phyloP scores from a whole-genome alignment of 2,113 vertebrate genomes.

The Sclerurus mexicanus region DNA sequence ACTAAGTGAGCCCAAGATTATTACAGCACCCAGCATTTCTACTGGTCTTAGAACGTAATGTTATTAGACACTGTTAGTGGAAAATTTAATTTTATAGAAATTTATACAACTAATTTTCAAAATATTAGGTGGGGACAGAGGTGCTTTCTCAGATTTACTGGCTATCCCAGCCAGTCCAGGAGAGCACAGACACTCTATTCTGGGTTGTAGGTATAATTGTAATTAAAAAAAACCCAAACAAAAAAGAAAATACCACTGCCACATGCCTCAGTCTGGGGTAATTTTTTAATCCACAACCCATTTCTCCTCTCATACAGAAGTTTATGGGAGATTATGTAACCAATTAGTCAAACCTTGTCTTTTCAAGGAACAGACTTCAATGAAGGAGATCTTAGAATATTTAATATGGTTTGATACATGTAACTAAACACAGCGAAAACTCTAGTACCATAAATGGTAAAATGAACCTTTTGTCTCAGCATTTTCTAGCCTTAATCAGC shows the following conservation, averaged over 20 bases:
- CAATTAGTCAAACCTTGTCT: neutral
- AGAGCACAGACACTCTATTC: neutral
- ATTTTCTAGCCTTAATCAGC: constrained; percentile 57
- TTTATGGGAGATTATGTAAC: neutral
- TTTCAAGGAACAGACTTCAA: neutral
- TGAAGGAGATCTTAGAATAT: constrained; percentile 1
- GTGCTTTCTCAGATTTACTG: neutral
- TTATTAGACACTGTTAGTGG: neutral
- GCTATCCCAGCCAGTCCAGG: neutral
- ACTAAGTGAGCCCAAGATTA: neutral
- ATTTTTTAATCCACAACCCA: neutral
- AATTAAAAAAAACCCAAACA: neutral
- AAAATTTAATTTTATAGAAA: neutral
- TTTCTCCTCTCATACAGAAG: neutral
- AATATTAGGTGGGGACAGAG: neutral
- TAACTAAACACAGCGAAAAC: constrained; percentile 20
- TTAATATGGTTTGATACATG: constrained; percentile 3
- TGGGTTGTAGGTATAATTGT: neutral
- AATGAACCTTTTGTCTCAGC: constrained; percentile 21
- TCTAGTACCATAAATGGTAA: neutral
- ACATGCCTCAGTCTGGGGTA: neutral
- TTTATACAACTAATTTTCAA: neutral
- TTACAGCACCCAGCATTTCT: neutral
- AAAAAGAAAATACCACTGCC: neutral
- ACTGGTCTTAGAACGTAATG: neutral